Conservation (phyloP, 2,797 vertebrate genomes). For the Podarcis siculus region DNA sequence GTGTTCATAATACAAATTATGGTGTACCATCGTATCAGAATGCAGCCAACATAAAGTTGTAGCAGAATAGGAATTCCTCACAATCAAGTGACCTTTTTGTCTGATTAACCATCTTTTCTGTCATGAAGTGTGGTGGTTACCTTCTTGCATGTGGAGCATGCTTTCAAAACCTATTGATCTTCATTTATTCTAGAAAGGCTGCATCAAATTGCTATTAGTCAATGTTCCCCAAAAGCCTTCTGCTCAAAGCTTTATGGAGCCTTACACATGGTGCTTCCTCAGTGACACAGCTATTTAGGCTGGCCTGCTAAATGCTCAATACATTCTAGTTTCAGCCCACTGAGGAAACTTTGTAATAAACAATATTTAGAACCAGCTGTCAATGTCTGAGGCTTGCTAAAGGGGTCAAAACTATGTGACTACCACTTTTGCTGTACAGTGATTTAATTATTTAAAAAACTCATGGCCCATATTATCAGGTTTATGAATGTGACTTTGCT, state of each 20-base stretch:
- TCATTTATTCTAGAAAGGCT: background rate
- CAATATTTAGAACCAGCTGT: background rate
- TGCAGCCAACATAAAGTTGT: background rate
- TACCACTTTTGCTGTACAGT: slow-evolving; percentile 20
- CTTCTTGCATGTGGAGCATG: background rate
- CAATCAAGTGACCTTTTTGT: background rate
- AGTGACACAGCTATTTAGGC: background rate
- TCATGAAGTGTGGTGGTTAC: background rate
- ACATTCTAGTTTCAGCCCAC: background rate
- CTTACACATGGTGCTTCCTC: background rate
- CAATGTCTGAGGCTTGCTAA: background rate
- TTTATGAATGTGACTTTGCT: slow-evolving; percentile 55
- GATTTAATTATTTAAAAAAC: slow-evolving; percentile 48
- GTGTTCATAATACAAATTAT: background rate
- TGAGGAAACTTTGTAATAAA: background rate
- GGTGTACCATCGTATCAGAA: background rate
- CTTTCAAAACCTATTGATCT: background rate
- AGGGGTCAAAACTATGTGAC: background rate
- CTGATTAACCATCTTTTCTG: background rate
- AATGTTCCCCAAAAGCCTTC: background rate
- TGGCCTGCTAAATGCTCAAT: background rate
- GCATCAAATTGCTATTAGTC: background rate
- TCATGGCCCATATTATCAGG: background rate
- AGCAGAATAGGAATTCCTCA: background rate
- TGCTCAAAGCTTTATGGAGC: background rate